These are phyloP conservation scores for Hypsopygia costalis DNA, from an alignment of 2,888 invertebrate species.

Conservation along the genomic window DNA sequence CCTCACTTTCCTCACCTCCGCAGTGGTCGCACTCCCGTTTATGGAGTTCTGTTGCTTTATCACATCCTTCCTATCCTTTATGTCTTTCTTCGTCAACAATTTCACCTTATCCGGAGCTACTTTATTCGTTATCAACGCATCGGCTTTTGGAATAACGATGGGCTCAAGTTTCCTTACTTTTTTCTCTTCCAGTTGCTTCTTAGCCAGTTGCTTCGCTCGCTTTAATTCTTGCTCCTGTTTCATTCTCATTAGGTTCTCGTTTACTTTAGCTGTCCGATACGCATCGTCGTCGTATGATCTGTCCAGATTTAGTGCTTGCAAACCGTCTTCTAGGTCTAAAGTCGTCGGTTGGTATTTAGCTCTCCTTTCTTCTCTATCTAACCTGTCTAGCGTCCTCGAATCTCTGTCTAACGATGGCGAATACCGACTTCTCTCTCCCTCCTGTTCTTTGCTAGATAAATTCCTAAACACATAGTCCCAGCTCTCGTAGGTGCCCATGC, in stretches of 20 bases:
- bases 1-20: conserved; percentile 58
- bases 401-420: conserved; percentile 72
- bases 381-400: conserved; percentile 63
- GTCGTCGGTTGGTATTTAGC: conserved; percentile 72
- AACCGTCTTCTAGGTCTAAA: conserved; percentile 77
- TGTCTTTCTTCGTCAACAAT: conserved; percentile 59
- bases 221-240: conserved; percentile 65
- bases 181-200: conserved; percentile 52
- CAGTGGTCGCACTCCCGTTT: conserved; percentile 41
- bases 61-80: conserved; percentile 61
- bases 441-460: conserved; percentile 86
- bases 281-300: conserved; percentile 62
- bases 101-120: conserved; percentile 66
- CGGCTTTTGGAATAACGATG: conserved; percentile 54
- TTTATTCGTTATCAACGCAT: conserved; percentile 53
- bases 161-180: conserved; percentile 58
- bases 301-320: conserved; percentile 76
- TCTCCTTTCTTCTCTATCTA: conserved; percentile 65
- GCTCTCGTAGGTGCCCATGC: conserved; percentile 84
- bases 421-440: conserved; percentile 84
- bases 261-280: conserved; percentile 73
- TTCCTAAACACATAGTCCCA: conserved; percentile 92
- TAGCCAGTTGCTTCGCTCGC: conserved; percentile 50
- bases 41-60: conserved; percentile 59
- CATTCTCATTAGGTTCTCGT: conserved; percentile 69